Conservation (phyloP, 2,113 vertebrate species). For the Ancistrus triradiatus region DNA sequence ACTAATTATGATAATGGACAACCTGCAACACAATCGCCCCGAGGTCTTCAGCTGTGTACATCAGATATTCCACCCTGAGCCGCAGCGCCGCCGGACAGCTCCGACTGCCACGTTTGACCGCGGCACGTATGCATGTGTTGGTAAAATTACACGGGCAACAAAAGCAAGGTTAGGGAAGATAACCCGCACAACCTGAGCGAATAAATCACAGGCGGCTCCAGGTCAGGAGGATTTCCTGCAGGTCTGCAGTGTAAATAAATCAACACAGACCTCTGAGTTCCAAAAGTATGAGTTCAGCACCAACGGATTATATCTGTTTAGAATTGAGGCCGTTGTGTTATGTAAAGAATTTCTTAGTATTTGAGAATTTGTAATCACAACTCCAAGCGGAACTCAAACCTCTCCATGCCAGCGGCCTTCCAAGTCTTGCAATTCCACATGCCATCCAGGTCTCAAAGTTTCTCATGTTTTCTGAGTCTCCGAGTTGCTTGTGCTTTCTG, state of each 20-base stretch:
- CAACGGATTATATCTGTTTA: no score
- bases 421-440: no score
- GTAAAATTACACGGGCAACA: slow-evolving; percentile 31
- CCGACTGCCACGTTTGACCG: slow-evolving; percentile 23
- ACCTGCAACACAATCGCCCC: slow-evolving; percentile 70
- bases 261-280: no score
- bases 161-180: slow-evolving; percentile 28
- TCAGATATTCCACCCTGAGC: slow-evolving; percentile 58
- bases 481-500: no score
- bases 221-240: slow-evolving; percentile 28
- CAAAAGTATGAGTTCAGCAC: no score
- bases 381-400: no score
- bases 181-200: slow-evolving; percentile 10
- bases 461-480: no score
- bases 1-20: slow-evolving; percentile 75
- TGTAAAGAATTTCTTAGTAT: no score
- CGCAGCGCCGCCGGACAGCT: slow-evolving; percentile 39
- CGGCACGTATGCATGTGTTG: slow-evolving; percentile 22
- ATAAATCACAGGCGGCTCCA: slow-evolving; percentile 17
- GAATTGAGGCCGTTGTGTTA: no score
- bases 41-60: slow-evolving; percentile 58
- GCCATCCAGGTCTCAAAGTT: no score
- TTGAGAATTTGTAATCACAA: no score
- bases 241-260: slow-evolving; percentile 24
- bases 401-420: no score